A percentile compares a stretch with the other conserved stretches of the same genome.
These are phyloP conservation scores for Heliopora coerulea DNA, from an alignment of 92 coral and sea anemone genomes.

Conservation along the genomic window DNA sequence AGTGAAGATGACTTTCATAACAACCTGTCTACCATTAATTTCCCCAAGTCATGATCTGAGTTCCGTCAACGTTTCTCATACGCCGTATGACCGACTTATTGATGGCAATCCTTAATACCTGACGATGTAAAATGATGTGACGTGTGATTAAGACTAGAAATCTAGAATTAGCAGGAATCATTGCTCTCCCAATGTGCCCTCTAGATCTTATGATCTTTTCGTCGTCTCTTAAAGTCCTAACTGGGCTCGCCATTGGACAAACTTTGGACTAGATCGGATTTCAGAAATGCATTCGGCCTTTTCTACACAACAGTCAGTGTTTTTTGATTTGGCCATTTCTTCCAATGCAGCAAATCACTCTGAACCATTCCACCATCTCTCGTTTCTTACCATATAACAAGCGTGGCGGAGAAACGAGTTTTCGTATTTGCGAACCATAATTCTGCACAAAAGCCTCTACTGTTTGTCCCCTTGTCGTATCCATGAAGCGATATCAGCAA, in stretches of 20 bases:
- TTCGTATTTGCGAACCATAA: conserved; percentile 44
- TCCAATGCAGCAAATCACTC: conserved; percentile 22
- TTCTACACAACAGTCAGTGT: conserved; percentile 8
- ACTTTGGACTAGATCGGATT: neutral
- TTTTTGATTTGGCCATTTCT: conserved; percentile 35
- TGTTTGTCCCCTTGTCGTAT: conserved; percentile 38
- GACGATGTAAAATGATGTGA: neutral
- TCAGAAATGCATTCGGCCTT: neutral
- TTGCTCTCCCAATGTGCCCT: neutral
- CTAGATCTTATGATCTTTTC: conserved; percentile 4
- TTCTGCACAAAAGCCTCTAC: conserved; percentile 59
- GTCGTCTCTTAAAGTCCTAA: neutral
- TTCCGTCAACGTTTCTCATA: conserved; percentile 37
- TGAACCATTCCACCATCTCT: conserved; percentile 48
- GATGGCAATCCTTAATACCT: conserved; percentile 32
- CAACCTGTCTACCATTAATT: conserved; percentile 40
- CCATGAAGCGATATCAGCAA: conserved; percentile 47
- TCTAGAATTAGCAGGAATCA: neutral
- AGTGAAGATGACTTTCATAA: no score
- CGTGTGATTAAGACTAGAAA: neutral
- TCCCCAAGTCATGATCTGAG: conserved; percentile 43
- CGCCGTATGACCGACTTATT: conserved; percentile 43
- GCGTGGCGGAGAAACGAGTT: conserved; percentile 14
- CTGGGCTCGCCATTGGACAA: neutral
- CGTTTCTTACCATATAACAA: conserved; percentile 35